These are phyloP conservation scores for Myotis myotis DNA, from an alignment of 2,797 vertebrate species.

Conservation along the genomic window DNA sequence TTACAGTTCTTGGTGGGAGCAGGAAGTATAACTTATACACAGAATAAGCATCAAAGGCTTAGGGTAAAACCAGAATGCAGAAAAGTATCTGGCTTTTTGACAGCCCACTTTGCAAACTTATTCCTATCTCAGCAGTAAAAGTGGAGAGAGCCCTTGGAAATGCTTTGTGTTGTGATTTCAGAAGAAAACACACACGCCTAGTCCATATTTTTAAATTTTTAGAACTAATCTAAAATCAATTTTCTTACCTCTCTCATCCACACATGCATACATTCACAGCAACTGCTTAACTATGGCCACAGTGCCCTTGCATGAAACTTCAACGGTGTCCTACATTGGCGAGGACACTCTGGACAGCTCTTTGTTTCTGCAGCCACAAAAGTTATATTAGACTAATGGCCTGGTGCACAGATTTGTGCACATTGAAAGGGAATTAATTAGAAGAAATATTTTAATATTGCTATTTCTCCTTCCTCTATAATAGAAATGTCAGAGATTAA, in stretches of 20 bases:
- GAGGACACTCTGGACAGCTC: too few species aligned
- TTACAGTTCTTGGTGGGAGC: not conserved
- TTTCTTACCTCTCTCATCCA: not conserved
- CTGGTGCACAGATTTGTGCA: too few species aligned
- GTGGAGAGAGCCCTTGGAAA: not conserved
- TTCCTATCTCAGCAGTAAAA: not conserved
- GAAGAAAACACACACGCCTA: not conserved
- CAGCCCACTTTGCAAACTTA: not conserved
- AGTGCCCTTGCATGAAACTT: not conserved
- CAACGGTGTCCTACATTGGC: accelerated
- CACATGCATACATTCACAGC: not conserved
- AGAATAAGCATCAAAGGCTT: not conserved
- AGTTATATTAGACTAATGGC: not conserved
- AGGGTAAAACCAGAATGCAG: not conserved
- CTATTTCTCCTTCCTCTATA: too few species aligned
- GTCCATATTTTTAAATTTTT: not conserved
- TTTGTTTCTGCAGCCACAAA: not conserved
- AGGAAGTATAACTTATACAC: not conserved
- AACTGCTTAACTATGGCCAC: too few species aligned
- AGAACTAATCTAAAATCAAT: not conserved
- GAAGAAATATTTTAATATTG: too few species aligned
- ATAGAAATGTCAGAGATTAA: too few species aligned
- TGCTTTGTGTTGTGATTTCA: not conserved
- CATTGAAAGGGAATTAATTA: too few species aligned
- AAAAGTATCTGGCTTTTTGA: not conserved